A percentile compares a stretch with the other conserved stretches of the same genome.
These are phyloP conservation scores for Spisula solida DNA, from an alignment of 2,888 invertebrate genomes.

Conservation along the genomic window DNA sequence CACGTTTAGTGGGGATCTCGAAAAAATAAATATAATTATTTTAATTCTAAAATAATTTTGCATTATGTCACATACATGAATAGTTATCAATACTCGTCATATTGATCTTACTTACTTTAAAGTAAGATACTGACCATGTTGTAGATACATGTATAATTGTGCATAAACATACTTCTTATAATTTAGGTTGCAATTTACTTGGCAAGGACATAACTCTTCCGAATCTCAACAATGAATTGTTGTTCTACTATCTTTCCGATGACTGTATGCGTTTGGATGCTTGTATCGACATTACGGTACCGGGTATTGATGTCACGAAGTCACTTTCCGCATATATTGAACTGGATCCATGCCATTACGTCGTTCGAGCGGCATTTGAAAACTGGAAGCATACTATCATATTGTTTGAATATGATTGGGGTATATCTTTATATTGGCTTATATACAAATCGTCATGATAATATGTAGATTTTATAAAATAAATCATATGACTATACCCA, in stretches of 20 bases:
- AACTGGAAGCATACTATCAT: conserved; percentile 56
- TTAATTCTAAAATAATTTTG: too few relatives aligned
- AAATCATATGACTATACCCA: too few relatives aligned
- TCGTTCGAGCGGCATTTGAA: conserved; percentile 66
- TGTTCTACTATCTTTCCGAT: conserved; percentile 70
- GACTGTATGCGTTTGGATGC: conserved; percentile 78
- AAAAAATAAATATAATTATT: too few relatives aligned
- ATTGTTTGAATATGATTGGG: conserved; percentile 74
- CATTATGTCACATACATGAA: too few relatives aligned
- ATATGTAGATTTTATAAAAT: too few relatives aligned
- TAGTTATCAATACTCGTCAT: too few relatives aligned
- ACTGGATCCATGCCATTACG: conserved; percentile 73
- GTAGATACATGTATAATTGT: too few relatives aligned
- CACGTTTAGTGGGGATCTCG: too few relatives aligned
- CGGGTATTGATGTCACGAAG: conserved; percentile 52
- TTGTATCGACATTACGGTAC: conserved; percentile 73
- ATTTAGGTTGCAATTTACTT: conserved; percentile 34
- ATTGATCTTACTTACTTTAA: too few relatives aligned
- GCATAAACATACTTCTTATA: too few relatives aligned
- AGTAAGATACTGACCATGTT: too few relatives aligned
- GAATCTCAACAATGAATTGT: conserved; percentile 30
- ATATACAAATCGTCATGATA: not conserved
- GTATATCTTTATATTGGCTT: conserved; percentile 30
- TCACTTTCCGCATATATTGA: conserved; percentile 72
- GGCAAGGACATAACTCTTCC: conserved; percentile 10